Evolutionary conservation across 2,113 vertebrate species (phyloP).

Genomic region (Pelmatolapia mariae): DNA sequence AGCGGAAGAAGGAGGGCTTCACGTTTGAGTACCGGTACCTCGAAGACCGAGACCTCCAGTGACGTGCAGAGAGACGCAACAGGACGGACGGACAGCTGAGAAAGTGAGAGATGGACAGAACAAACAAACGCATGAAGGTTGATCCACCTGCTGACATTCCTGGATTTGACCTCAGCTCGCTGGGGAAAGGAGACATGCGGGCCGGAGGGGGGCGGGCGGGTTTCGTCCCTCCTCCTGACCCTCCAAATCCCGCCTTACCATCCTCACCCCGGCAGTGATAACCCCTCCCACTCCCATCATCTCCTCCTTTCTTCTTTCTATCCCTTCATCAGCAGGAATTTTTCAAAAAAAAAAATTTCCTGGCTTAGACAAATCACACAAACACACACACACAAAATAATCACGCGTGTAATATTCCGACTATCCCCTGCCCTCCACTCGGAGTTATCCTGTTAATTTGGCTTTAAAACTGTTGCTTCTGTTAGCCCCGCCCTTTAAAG

Average conservation of each 20-base stretch:
- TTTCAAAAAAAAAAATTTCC: not conserved
- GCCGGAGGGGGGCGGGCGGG: not conserved
- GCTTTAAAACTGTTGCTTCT: conserved; percentile 7
- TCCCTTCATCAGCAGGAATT: not conserved
- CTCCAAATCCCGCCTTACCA: not conserved
- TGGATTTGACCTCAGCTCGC: conserved; percentile 46
- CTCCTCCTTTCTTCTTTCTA: not conserved
- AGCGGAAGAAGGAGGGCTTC: conserved; percentile 91
- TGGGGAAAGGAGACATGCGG: not conserved
- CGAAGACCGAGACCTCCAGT: conserved; percentile 91
- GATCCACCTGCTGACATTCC: conserved; percentile 70
- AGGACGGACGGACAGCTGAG: not conserved
- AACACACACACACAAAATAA: not conserved
- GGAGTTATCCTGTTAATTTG: not conserved
- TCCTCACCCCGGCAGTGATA: not conserved
- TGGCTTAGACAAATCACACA: not conserved
- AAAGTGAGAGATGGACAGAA: not conserved
- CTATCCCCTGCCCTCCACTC: not conserved
- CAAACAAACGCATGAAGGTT: not conserved
- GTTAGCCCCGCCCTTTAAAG: not conserved
- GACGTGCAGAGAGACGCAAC: conserved; percentile 37
- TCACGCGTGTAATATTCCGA: not conserved
- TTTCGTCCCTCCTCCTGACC: conserved; percentile 20
- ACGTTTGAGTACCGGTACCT: conserved; percentile 94
- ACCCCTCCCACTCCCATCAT: not conserved